Base-by-base conservation (phyloP, 2,797 vertebrate genomes). In the Tamandua tetradactyla region DNA sequence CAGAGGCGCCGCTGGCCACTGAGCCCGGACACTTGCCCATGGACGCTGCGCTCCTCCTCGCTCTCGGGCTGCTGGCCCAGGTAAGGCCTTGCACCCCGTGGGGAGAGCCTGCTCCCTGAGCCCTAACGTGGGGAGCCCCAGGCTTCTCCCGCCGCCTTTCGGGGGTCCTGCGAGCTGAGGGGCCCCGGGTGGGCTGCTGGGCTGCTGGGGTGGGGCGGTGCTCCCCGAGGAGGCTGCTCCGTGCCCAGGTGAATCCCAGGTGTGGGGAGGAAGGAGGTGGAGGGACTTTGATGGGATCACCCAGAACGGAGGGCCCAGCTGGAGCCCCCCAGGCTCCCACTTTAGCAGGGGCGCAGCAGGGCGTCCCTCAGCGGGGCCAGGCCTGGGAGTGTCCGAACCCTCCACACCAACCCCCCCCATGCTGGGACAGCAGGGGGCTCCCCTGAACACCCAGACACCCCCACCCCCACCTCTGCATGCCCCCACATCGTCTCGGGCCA, bases 21-120 rank as follows among this genome's bases (percentile, higher is more conserved):
- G 14, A 80, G 42, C 49, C 25, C 86, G 55, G 72, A 62, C 88
- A n/a, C 90, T 66, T 15, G 40, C 95, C 89, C 66, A 98, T 98
- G 98, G 97, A 88, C 93, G 15, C 93, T 69, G 42, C 57, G 18
- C 89, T 97, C 37, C 88, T 98, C 12, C 91, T 98, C 25, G 72
- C 93, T 89, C 66, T 97, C 72, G 97, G 97, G 96, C 96, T 98
- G 89, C 96, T 98, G 91, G 94, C 96, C 82, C 98, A 98, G 98
- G 98, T 98, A 98, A 98, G 98, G 40, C 27, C 7, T 11, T 1
- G 68, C 14, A 27, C 61, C 12, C 30, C 10, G 18, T 12, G 9
- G 44, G 84, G n/a, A 11, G 23, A n/a, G 55, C 55, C 27, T 59
- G 42, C 25, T 52, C 57, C n/a, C 57, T 32, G 22, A 5, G 37